phyloP scores from a whole-genome alignment of 2,797 vertebrate genomes.

The Carduelis carduelis region DNA sequence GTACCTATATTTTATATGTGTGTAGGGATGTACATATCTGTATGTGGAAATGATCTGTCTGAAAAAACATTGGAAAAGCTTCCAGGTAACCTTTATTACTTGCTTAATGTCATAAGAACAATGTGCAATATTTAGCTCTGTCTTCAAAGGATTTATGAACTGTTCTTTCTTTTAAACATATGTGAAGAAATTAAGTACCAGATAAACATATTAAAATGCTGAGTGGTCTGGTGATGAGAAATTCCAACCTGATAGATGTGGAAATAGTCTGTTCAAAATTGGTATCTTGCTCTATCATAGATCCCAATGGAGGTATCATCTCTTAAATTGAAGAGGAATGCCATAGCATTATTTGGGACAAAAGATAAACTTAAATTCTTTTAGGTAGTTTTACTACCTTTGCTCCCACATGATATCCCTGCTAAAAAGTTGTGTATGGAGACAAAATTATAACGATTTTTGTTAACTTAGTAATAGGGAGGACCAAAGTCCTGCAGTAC shows the following conservation, averaged over 20 bases:
- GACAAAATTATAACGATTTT: background rate
- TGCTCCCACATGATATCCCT: background rate
- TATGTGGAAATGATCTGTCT: background rate
- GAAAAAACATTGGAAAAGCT: background rate
- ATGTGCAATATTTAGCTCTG: background rate
- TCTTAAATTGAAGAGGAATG: background rate
- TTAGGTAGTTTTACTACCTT: background rate
- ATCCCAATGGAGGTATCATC: background rate
- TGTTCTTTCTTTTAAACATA: background rate
- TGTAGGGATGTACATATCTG: background rate
- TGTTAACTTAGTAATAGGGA: background rate
- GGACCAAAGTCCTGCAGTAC: background rate
- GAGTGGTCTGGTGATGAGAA: background rate
- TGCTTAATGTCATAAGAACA: background rate
- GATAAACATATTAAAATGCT: background rate
- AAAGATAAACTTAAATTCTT: background rate
- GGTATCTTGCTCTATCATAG: background rate
- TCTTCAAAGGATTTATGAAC: background rate
- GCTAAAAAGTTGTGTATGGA: background rate
- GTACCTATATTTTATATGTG: background rate
- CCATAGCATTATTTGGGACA: background rate
- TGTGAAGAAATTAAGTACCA: background rate
- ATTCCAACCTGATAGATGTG: background rate
- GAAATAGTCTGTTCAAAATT: background rate
- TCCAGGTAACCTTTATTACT: background rate